Evolutionary conservation across 2,888 invertebrate genomes (phyloP), one percentile per base, ranked within the genome.

Genomic region (Drosophila nr. perissopoda): DNA sequence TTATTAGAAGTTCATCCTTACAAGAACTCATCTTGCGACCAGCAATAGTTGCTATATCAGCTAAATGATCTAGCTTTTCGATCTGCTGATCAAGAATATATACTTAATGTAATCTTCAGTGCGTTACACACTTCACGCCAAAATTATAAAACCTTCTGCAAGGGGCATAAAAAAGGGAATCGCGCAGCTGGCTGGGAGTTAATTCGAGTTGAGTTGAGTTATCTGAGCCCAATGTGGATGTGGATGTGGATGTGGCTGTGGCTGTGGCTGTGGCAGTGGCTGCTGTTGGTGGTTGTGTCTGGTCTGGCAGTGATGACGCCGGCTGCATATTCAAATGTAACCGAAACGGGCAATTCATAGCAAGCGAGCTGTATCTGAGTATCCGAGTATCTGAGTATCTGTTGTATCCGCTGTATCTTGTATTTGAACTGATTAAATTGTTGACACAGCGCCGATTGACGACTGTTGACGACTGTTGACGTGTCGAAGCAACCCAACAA

Each of bases 361-460:
- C 38, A 40, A 60, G 21, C 48, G 36, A 54, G 27, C 52, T 48
- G 36, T 65, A 45, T 45, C 45, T 8, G 45, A 33, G 48, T 59
- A 16, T 29, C 58, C 2, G 40, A 27, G 58, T 66, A 38, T 62
- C 36, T 25, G 48, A 56, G 57, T 76, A 67, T 54, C 67, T 56
- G 70, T 10, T 56, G 53, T 76, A 67, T 54, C 67, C 67, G 68
- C 62, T 80, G 78, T 73, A 62, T 70, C 70, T 69, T 69, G 63
- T 89, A 80, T 85, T 85, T 89, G 90, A 89, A 80, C 85, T 85
- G 85, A 85, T 85, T 85, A 85, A 87, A 83, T 64, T 85, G 77
- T 86, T 86, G 86, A 88, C 83, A 82, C 80, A 87, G 69, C 73
- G 58, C 67, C 70, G 80, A 82, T 80, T 72, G 75, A 61, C 80